phyloP scores from a whole-genome alignment of 2,113 vertebrate species.

The Muntiacus muntjak region DNA sequence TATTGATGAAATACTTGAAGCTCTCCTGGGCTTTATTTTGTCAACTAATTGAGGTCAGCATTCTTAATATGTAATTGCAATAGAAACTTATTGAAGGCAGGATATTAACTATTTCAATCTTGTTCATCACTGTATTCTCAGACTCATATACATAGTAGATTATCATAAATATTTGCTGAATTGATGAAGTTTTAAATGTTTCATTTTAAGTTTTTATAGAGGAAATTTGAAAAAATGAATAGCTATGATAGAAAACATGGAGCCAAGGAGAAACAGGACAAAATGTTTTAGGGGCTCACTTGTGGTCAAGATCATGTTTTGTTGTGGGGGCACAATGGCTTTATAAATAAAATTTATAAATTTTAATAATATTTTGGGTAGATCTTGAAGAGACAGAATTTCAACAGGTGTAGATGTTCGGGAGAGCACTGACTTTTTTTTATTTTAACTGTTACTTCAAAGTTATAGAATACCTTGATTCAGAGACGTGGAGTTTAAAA shows the following conservation, averaged over 20 bases:
- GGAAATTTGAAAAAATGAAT: background rate
- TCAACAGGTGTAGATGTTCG: background rate
- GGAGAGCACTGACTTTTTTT: background rate
- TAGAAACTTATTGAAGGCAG: background rate
- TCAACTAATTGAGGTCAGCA: background rate
- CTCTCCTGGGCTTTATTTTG: background rate
- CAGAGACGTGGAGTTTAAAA: background rate
- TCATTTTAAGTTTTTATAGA: background rate
- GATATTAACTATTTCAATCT: background rate
- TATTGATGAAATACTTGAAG: background rate
- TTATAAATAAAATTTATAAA: background rate
- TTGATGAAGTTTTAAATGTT: background rate
- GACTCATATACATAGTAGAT: background rate
- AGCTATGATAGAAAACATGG: background rate
- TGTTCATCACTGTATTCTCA: background rate
- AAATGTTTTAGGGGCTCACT: background rate
- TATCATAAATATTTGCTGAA: background rate
- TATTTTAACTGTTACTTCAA: background rate
- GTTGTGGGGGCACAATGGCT: background rate
- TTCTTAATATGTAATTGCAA: background rate
- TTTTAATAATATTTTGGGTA: background rate
- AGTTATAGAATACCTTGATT: conserved; percentile 29
- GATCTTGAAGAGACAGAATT: background rate
- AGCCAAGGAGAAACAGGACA: background rate
- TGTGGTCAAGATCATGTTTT: background rate